Conservation (phyloP, 2,113 vertebrate species). For the Argyrosomus japonicus region DNA sequence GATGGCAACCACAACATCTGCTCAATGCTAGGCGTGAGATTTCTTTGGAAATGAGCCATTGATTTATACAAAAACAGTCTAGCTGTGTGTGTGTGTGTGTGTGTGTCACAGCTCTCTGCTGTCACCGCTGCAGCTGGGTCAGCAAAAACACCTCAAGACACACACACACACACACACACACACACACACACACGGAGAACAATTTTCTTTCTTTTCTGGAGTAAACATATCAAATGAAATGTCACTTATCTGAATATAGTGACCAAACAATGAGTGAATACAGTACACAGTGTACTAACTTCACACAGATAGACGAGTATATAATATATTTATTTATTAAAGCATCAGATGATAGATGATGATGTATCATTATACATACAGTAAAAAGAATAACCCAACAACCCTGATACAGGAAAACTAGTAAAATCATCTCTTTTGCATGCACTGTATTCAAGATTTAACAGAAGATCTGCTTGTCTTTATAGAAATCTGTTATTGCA, state of each 20-base stretch:
- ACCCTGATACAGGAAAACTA: slow-evolving; percentile 1
- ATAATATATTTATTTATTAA: slow-evolving; percentile 24
- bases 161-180: not conserved
- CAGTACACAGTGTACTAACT: not conserved
- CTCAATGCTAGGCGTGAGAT: slow-evolving; percentile 12
- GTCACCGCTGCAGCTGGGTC: slow-evolving; percentile 45
- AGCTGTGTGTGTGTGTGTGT: slow-evolving; percentile 9
- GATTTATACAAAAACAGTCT: slow-evolving; percentile 55
- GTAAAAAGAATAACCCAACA: not conserved
- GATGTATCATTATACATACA: not conserved
- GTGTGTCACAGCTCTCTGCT: slow-evolving; percentile 25
- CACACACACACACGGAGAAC: no score
- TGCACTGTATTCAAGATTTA: not conserved
- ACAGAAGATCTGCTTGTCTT: not conserved
- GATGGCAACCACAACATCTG: slow-evolving; percentile 66
- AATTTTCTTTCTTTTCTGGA: no score
- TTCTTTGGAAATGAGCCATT: slow-evolving; percentile 26
- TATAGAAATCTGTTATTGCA: not conserved
- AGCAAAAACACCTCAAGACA: slow-evolving; percentile 7
- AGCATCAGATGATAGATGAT: not conserved
- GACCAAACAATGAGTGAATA: not conserved
- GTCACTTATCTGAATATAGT: not conserved
- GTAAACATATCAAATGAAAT: slow-evolving; percentile 5
- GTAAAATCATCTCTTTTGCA: not conserved
- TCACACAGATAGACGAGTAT: not conserved